These are phyloP conservation scores for Drosophila atripex DNA, from an alignment of 2,888 invertebrate genomes.

Conservation along the genomic window DNA sequence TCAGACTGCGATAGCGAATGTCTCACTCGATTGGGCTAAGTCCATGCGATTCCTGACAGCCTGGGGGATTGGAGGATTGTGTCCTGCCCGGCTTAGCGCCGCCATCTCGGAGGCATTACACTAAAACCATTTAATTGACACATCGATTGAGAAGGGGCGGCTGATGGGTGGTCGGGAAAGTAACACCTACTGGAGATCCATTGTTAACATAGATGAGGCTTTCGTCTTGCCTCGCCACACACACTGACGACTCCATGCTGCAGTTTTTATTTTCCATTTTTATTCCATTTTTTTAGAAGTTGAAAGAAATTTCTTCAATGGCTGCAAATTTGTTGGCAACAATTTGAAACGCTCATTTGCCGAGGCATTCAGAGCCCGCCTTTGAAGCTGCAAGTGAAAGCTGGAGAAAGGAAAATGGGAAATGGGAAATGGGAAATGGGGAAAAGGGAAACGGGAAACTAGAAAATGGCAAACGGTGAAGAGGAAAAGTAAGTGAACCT, in stretches of 20 bases:
- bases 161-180: slow-evolving; percentile 18
- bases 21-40: slow-evolving; percentile 32
- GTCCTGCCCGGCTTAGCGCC: slow-evolving; percentile 49
- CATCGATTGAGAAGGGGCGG: slow-evolving; percentile 54
- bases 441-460: slow-evolving; percentile 25
- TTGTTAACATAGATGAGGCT: slow-evolving; percentile 21
- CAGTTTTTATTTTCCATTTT: slow-evolving; percentile 7
- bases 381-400: slow-evolving; percentile 59
- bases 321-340: slow-evolving; percentile 74
- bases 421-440: background rate
- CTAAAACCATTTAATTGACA: slow-evolving; percentile 73
- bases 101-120: slow-evolving; percentile 55
- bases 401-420: slow-evolving; percentile 24
- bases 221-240: slow-evolving; percentile 37
- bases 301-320: slow-evolving; percentile 65
- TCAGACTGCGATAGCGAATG: slow-evolving; percentile 34
- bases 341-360: slow-evolving; percentile 72
- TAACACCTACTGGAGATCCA: slow-evolving; percentile 27
- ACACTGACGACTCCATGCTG: background rate
- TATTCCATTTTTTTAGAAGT: slow-evolving; percentile 15
- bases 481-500: slow-evolving; percentile 10
- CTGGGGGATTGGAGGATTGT: slow-evolving; percentile 45
- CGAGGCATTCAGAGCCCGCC: slow-evolving; percentile 59
- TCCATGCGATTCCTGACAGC: slow-evolving; percentile 33
- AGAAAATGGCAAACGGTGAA: slow-evolving; percentile 9